These are phyloP conservation scores for Apocrypta bakeri DNA, from an alignment of 1,140 invertebrate species.

Conservation along the genomic window DNA sequence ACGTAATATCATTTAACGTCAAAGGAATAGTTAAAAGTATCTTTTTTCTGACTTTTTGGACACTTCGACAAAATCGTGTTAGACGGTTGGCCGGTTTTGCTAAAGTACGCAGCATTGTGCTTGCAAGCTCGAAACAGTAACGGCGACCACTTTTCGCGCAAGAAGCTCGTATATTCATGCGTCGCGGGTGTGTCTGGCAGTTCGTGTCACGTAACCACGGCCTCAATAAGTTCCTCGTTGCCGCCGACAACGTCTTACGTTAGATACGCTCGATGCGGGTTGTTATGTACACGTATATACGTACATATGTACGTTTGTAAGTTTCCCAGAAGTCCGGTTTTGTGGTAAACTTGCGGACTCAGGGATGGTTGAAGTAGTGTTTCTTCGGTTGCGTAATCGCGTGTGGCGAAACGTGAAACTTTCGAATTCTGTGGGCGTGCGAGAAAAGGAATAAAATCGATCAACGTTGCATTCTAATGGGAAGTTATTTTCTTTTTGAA, in stretches of 20 bases:
- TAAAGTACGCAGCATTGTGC: neutral
- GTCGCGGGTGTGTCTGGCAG: constrained; percentile 6
- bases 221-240: constrained; percentile 2
- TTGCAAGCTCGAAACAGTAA: neutral
- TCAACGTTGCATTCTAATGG: neutral
- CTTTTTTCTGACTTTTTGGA: neutral
- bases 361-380: neutral
- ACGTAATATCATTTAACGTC: neutral
- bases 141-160: neutral
- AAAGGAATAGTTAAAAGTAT: neutral
- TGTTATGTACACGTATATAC: too few relatives aligned
- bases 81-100: neutral
- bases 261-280: too few relatives aligned
- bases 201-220: constrained; percentile 7
- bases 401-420: constrained; percentile 1
- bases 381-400: constrained; percentile 25
- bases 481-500: neutral
- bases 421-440: too few relatives aligned
- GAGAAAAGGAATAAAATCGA: neutral
- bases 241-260: neutral
- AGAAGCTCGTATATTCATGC: neutral
- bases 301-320: neutral
- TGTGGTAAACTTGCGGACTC: constrained; percentile 6
- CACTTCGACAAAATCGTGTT: neutral
- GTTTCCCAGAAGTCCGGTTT: constrained; percentile 8